These are phyloP conservation scores for Albula glossodonta DNA, from an alignment of 2,113 vertebrate genomes.

Conservation along the genomic window DNA sequence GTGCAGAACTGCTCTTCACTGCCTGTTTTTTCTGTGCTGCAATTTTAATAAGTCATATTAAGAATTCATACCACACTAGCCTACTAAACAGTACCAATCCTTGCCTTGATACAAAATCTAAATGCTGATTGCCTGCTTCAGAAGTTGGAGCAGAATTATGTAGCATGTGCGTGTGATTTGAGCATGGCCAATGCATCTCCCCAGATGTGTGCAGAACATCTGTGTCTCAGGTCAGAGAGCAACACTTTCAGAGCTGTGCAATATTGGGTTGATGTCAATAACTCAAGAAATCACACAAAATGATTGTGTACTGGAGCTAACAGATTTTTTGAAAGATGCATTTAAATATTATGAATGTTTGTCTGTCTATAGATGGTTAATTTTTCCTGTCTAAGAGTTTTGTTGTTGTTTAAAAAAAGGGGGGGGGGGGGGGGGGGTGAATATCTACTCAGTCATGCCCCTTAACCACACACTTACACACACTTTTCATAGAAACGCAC, in stretches of 20 bases:
- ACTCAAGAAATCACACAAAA: neutral
- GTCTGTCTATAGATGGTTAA: neutral
- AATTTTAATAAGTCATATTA: neutral
- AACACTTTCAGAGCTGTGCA: neutral
- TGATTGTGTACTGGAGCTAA: neutral
- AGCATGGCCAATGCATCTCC: neutral
- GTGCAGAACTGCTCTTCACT: neutral
- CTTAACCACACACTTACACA: slow-evolving; percentile 16
- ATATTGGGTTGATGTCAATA: neutral
- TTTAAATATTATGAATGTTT: neutral
- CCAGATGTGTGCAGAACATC: neutral
- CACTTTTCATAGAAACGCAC: slow-evolving; percentile 11
- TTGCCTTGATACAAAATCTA: neutral
- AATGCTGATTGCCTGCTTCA: neutral
- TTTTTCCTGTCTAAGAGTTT: neutral
- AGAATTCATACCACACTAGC: neutral
- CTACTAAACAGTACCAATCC: neutral
- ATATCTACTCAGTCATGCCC: neutral
- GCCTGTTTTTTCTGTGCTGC: neutral
- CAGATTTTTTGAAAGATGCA: neutral
- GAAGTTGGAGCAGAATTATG: neutral
- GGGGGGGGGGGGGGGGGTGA: neutral
- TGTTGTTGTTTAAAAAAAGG: neutral
- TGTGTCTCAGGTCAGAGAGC: neutral
- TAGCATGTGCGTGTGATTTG: neutral